Evolutionary conservation across 2,888 invertebrate species (phyloP).

Genomic region (Tinea pellionella): DNA sequence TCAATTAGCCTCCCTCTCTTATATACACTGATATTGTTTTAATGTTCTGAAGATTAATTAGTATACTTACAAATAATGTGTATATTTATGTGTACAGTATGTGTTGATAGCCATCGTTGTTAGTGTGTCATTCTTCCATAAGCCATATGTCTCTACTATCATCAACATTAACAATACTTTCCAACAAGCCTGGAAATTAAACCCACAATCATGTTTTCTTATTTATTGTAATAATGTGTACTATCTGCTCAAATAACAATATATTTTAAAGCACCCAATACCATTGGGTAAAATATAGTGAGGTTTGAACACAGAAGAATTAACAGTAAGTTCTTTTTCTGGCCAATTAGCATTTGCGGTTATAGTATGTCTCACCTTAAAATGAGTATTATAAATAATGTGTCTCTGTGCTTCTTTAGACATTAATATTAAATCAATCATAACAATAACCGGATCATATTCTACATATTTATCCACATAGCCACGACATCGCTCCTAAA

Average conservation of each 20-base stretch:
- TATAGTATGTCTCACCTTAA: conserved; percentile 76
- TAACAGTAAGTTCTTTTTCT: no score
- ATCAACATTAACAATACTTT: conserved; percentile 82
- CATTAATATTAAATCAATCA: conserved; percentile 86
- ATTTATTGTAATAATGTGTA: no score
- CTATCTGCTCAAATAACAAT: no score
- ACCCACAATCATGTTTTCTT: background rate
- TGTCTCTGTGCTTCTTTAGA: conserved; percentile 87
- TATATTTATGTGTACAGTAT: conserved; percentile 24
- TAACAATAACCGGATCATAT: conserved; percentile 88
- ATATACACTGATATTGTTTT: no score
- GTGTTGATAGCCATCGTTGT: conserved; percentile 42
- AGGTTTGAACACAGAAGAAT: no score
- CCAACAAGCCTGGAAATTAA: conserved; percentile 73
- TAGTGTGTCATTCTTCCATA: conserved; percentile 67
- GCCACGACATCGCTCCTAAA: conserved; percentile 79
- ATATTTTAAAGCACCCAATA: no score
- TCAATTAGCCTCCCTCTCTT: no score
- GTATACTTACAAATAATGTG: background rate
- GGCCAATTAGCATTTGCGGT: no score
- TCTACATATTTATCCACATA: conserved; percentile 92
- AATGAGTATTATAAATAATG: conserved; percentile 82
- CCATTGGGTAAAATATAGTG: no score
- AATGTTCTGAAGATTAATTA: no score
- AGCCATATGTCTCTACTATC: conserved; percentile 83